Evolutionary conservation across 2,113 vertebrate species (phyloP).

Genomic region (Butorides virescens): DNA sequence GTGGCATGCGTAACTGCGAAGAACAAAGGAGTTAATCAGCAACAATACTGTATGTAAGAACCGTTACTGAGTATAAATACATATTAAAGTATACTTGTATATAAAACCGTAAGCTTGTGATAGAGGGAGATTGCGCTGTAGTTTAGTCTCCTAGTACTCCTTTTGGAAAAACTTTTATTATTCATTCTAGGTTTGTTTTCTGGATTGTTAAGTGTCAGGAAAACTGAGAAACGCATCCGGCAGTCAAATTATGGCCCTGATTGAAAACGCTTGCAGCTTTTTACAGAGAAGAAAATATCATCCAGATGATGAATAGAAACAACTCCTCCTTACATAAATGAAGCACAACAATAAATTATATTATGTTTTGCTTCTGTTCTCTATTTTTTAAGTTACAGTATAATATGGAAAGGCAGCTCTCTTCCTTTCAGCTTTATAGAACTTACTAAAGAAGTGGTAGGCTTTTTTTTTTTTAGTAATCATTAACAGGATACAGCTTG

Average conservation of each 20-base stretch:
- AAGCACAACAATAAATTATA: background rate
- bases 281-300: constrained; percentile 23
- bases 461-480: background rate
- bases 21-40: constrained; percentile 51
- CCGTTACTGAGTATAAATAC: constrained; percentile 27
- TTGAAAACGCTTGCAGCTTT: background rate
- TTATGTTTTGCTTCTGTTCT: constrained; percentile 26
- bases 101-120: background rate
- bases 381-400: constrained; percentile 8
- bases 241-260: constrained; percentile 2
- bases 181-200: background rate
- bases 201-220: background rate
- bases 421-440: background rate
- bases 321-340: background rate
- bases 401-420: background rate
- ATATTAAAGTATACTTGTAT: background rate
- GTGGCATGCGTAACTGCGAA: background rate
- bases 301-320: constrained; percentile 42
- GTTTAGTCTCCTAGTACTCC: constrained; percentile 6
- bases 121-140: background rate
- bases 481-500: background rate
- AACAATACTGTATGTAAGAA: background rate
- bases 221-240: background rate
- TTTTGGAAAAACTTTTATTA: background rate
- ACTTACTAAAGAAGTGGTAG: background rate